Evolutionary conservation across 1,140 invertebrate genomes (phyloP), one percentile per base, ranked within the genome.

Genomic region (Drosophila bocki): DNA sequence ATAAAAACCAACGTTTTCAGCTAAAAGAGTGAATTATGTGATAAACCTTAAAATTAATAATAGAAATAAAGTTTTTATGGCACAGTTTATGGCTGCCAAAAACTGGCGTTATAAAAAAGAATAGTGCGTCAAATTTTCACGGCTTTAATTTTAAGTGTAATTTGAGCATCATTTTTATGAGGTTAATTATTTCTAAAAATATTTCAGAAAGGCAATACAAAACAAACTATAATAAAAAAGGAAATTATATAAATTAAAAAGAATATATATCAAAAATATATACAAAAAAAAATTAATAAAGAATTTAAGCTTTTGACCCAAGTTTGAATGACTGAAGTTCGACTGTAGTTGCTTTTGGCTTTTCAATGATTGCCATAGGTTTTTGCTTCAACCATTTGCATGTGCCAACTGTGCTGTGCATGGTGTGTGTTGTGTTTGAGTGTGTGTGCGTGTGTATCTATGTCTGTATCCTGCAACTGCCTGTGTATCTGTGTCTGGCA

Each of bases 351-450:
- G 62, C 59, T 68, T 71, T 74, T 79, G 59, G 56, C 69, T 62
- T 77, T 65, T 68, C 71, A 63, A 87, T 87, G 83, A 86, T 79
- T 76, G 79, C 75, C 60, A 87, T 76, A 78, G 82, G 64, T 82
- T 86, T 74, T 76, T 76, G 45, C 67, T 68, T 72, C 50, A 39
- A 44, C 64, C 79, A 86, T 86, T 86, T 86, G 80, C 83, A 86
- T 86, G 63, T 64, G 53, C 61, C 62, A 60, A 53, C 29, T 35
- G 35, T 41, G 48, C 7, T 9, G n/a, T 35, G n/a, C 19, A 29
- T 29, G 26, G 35, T 59, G 63, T 13, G 39, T 75, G 26, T 29
- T 1, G 26, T 29, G 26, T 29, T 29, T 29, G 26, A 29, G 51
- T 33, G 33, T 58, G 56, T 78, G 61, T 65, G 64, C 32, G 39